Percentiles rank a stretch among this genome's conserved stretches.
Conservation (phyloP, 2,888 invertebrate genomes). For the Mythimna vitellina region DNA sequence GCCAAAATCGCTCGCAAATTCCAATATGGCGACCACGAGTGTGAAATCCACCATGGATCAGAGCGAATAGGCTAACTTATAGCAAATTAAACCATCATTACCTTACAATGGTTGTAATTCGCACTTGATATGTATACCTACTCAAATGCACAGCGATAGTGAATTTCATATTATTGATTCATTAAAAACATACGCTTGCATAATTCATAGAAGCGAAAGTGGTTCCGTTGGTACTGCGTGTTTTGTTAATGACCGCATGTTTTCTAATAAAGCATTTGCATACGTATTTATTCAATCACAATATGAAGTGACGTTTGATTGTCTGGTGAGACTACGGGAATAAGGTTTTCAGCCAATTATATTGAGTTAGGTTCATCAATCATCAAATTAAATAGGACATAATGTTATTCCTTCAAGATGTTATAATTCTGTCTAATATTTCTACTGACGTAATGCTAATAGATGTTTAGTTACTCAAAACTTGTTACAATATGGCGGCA, state of each 20-base stretch:
- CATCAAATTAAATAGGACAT: not conserved
- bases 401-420: not conserved
- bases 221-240: constrained; percentile 51
- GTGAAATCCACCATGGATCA: constrained; percentile 19
- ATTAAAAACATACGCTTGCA: constrained; percentile 57
- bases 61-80: not conserved
- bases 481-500: constrained; percentile 23
- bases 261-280: constrained; percentile 63
- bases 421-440: not conserved
- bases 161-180: constrained; percentile 62
- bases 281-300: constrained; percentile 42
- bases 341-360: not conserved
- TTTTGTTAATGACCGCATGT: constrained; percentile 54
- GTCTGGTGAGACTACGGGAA: constrained; percentile 3
- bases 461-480: constrained; percentile 1
- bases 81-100: constrained; percentile 10
- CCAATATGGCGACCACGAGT: constrained; percentile 29
- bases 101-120: constrained; percentile 30
- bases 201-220: constrained; percentile 66
- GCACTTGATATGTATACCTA: not conserved
- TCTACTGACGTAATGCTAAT: not conserved
- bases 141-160: constrained; percentile 42
- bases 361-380: constrained; percentile 13
- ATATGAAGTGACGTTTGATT: not conserved
- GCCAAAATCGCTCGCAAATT: constrained; percentile 19